Percentiles rank a stretch among this genome's conserved stretches.
These are phyloP conservation scores for Naja naja DNA, from an alignment of 2,113 vertebrate species.

Conservation along the genomic window DNA sequence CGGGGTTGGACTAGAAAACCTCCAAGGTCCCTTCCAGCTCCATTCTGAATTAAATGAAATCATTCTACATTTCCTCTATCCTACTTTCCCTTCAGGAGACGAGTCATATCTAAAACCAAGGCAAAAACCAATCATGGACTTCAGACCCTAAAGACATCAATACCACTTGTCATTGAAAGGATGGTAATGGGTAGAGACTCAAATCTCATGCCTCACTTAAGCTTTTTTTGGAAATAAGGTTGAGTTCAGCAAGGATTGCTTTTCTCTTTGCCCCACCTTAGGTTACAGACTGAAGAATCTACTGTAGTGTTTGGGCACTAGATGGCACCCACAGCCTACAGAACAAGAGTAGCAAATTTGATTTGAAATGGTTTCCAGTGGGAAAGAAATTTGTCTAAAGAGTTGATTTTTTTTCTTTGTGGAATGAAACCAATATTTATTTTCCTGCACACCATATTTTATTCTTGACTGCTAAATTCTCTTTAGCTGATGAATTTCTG, in stretches of 20 bases:
- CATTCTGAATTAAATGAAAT: not conserved
- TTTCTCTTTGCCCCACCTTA: not conserved
- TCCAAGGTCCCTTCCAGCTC: not conserved
- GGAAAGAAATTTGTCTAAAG: not conserved
- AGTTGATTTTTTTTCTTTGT: not conserved
- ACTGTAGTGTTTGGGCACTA: not conserved
- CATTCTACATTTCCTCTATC: not conserved
- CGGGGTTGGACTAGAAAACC: not conserved
- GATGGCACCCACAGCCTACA: slow-evolving; percentile 11
- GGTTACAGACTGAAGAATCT: not conserved
- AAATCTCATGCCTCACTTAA: not conserved
- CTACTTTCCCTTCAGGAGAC: not conserved
- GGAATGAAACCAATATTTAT: not conserved
- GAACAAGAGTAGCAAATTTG: not conserved
- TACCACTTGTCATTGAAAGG: not conserved
- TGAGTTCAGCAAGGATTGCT: not conserved
- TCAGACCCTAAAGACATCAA: not conserved
- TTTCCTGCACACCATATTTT: not conserved
- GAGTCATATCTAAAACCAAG: not conserved
- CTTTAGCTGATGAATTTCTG: not conserved
- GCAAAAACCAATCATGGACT: not conserved
- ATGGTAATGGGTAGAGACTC: not conserved
- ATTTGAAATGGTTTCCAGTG: not conserved
- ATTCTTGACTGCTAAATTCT: not conserved
- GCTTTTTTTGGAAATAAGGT: not conserved